Evolutionary conservation across 1,140 invertebrate species (phyloP).

Genomic region (Globodera ellingtonae): DNA sequence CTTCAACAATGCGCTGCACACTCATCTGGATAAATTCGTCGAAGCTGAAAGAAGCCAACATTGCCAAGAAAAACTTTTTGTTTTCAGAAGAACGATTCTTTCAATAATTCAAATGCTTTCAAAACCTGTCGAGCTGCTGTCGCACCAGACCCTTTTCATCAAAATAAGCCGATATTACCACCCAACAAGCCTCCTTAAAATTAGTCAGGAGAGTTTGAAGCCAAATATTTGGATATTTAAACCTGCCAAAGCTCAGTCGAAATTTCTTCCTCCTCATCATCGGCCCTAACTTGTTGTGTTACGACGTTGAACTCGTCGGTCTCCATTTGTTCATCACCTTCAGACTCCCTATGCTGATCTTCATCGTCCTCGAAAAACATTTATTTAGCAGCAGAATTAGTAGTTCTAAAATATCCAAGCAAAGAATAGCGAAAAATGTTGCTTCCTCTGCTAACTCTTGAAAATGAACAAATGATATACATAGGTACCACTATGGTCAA

Average conservation of each 20-base stretch:
- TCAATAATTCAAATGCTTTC: not conserved
- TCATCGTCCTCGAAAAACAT: constrained; percentile 35
- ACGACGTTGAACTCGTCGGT: constrained; percentile 38
- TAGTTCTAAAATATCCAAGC: too few species aligned
- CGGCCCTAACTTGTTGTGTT: constrained; percentile 35
- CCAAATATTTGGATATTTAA: constrained; percentile 1
- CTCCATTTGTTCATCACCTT: constrained; percentile 45
- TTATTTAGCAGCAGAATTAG: not conserved
- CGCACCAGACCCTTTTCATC: constrained; percentile 98
- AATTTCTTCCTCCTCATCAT: constrained; percentile 54
- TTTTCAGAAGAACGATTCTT: not conserved
- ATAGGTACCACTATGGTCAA: too few species aligned
- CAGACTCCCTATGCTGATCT: constrained; percentile 23
- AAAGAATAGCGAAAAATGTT: too few species aligned
- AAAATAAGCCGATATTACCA: constrained; percentile 98
- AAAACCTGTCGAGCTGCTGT: constrained; percentile 81
- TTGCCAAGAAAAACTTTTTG: not conserved
- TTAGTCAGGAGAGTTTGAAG: constrained; percentile 64
- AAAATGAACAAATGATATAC: too few species aligned
- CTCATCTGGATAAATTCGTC: constrained; percentile 99
- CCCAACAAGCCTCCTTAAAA: constrained; percentile 99
- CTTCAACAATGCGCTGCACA: constrained; percentile 96
- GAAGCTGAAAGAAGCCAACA: constrained; percentile 74
- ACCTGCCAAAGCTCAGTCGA: constrained; percentile 59
- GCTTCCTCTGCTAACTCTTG: too few species aligned